Percentiles rank a stretch among this genome's conserved stretches.
These are phyloP conservation scores for Hemibagrus wyckioides DNA, from an alignment of 2,113 vertebrate genomes.

Conservation along the genomic window DNA sequence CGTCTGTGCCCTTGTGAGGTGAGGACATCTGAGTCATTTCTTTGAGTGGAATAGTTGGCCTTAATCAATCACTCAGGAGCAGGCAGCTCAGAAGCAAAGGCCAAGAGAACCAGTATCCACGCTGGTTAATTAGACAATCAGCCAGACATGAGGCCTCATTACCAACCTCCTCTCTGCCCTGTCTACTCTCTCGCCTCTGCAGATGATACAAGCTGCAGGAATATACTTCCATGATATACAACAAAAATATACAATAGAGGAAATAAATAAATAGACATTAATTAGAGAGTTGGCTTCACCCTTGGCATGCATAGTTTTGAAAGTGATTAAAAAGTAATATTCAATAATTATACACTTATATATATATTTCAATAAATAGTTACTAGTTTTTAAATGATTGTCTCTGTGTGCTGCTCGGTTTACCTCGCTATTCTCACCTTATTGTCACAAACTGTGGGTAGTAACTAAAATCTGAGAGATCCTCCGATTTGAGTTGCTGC, in stretches of 20 bases:
- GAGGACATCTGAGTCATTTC: constrained; percentile 43
- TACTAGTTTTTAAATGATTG: background rate
- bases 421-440: background rate
- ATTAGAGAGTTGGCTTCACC: constrained; percentile 45
- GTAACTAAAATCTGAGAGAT: background rate
- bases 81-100: constrained; percentile 23
- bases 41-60: constrained; percentile 31
- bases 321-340: no score
- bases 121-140: constrained; percentile 48
- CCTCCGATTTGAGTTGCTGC: background rate
- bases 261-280: constrained; percentile 15
- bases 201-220: constrained; percentile 21
- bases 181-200: constrained; percentile 18
- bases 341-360: no score
- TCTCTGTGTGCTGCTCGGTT: background rate
- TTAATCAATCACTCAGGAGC: constrained; percentile 52
- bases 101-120: constrained; percentile 37
- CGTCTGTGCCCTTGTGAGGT: constrained; percentile 22
- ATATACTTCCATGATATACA: background rate
- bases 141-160: constrained; percentile 44
- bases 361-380: no score
- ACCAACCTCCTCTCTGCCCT: constrained; percentile 16
- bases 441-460: background rate
- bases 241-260: background rate
- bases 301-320: constrained; percentile 19